Evolutionary conservation across 2,888 invertebrate species (phyloP).

Genomic region (Sinhomidia bicolor): DNA sequence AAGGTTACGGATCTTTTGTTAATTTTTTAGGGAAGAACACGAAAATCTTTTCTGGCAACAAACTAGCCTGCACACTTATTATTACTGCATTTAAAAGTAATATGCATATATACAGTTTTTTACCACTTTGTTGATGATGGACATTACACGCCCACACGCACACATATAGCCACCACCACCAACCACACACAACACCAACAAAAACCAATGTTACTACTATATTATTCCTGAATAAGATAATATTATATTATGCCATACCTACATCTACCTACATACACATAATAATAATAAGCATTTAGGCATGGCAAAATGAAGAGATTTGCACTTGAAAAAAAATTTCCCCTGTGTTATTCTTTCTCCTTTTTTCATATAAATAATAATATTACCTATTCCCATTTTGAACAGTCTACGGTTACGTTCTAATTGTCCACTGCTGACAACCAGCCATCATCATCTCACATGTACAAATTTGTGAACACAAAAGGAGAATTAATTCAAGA

Average conservation of each 20-base stretch:
- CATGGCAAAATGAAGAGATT: constrained; percentile 23
- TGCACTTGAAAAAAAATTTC: constrained; percentile 55
- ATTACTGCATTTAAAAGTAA: not conserved
- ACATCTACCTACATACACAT: constrained; percentile 23
- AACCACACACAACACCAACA: not conserved
- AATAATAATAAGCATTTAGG: constrained; percentile 27
- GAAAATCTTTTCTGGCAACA: constrained; percentile 31
- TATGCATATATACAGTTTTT: constrained; percentile 10
- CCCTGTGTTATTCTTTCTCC: not conserved
- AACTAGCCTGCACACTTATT: not conserved
- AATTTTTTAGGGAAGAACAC: constrained; percentile 49
- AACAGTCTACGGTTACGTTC: constrained; percentile 66
- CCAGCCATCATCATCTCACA: constrained; percentile 45
- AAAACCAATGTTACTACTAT: too few relatives aligned
- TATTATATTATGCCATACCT: constrained; percentile 14
- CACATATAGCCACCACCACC: too few relatives aligned
- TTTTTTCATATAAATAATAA: constrained; percentile 1
- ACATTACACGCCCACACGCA: constrained; percentile 69
- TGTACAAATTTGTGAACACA: constrained; percentile 49
- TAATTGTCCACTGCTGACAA: constrained; percentile 72
- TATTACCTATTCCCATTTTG: constrained; percentile 1
- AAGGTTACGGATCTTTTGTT: constrained; percentile 68
- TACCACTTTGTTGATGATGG: constrained; percentile 55
- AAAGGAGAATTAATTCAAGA: constrained; percentile 64
- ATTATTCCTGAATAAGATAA: not conserved